Evolutionary conservation across 1,140 invertebrate species (phyloP), one percentile per base, ranked within the genome.

Genomic region (Lutraria rhynchaena): DNA sequence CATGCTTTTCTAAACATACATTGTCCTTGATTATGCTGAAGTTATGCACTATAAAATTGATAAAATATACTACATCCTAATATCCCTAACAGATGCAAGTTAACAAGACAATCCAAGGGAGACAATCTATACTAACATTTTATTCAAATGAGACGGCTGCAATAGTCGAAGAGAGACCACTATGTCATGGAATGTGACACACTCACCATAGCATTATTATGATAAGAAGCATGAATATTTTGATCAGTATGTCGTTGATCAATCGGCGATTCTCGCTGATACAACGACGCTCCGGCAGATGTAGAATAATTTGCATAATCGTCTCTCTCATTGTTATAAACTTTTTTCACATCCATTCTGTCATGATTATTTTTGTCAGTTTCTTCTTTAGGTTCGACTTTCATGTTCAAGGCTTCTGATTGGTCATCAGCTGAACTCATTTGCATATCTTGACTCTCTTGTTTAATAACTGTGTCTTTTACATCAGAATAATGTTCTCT

Each of bases 111-210:
- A 5, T 41, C 37, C 15, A 41, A 41, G 37, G 37, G 37, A 41
- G 37, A 41, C 37, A 41, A 41, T 15, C 15, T 5, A 15, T 41
- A 15, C 37, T 7, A 41, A 41, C 37, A 7, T 41, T 41, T 15
- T 7, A 15, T 15, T 41, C 5, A 41, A 41, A 41, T 41, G 37
- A 41, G 37, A 41, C 37, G 37, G 5, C 37, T n/a, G n/a, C n/a
- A n/a, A n/a, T n/a, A n/a, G 37, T 41, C 37, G 5, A 44, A 44
- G 61, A 24, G 37, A 67, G 44, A 46, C 41, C 31, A 67, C 61
- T 77, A 67, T 53, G 60, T 63, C 75, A 77, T 77, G 76, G 76
- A 80, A 80, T 80, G 76, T 80, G 76, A 69, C 17, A 80, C 76
- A 58, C 49, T 27, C 22, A 57, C 22, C 65, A 80, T 70, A 58